A percentile compares a stretch with the other conserved stretches of the same genome.
These are phyloP conservation scores for Bombyx huttoni DNA, from an alignment of 2,888 invertebrate species.

Conservation along the genomic window DNA sequence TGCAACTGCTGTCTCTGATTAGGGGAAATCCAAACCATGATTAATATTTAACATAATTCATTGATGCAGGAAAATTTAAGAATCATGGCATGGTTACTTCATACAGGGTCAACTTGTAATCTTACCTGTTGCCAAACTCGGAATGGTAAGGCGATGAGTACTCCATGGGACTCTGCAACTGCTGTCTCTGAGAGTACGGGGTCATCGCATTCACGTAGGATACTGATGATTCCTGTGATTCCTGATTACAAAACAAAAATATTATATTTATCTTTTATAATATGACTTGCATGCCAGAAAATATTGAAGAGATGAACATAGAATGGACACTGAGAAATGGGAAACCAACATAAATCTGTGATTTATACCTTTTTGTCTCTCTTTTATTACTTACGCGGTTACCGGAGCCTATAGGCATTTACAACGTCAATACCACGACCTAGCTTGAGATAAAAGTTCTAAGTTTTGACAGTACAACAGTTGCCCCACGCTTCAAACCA, in stretches of 20 bases:
- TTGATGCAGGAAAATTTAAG: too few relatives aligned
- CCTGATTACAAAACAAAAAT: conserved; percentile 38
- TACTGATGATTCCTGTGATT: conserved; percentile 81
- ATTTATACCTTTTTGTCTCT: too few relatives aligned
- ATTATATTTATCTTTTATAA: not conserved
- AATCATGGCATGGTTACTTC: too few relatives aligned
- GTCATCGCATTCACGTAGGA: conserved; percentile 66
- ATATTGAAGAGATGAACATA: not conserved
- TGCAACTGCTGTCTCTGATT: conserved; percentile 55
- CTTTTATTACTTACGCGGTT: too few relatives aligned
- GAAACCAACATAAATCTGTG: not conserved
- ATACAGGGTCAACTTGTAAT: not conserved
- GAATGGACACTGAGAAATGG: too few relatives aligned
- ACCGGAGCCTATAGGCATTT: too few relatives aligned
- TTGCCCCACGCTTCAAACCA: too few relatives aligned
- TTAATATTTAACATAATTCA: too few relatives aligned
- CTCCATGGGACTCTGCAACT: conserved; percentile 75
- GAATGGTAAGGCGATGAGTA: conserved; percentile 86
- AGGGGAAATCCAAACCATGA: too few relatives aligned
- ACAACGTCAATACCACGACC: too few relatives aligned
- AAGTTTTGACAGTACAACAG: too few relatives aligned
- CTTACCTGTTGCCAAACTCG: conserved; percentile 82
- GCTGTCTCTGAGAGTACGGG: conserved; percentile 52
- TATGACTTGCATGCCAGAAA: not conserved
- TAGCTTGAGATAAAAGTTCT: too few relatives aligned